phyloP scores from a whole-genome alignment of 2,888 invertebrate genomes.

The Troides oblongomaculatus region DNA sequence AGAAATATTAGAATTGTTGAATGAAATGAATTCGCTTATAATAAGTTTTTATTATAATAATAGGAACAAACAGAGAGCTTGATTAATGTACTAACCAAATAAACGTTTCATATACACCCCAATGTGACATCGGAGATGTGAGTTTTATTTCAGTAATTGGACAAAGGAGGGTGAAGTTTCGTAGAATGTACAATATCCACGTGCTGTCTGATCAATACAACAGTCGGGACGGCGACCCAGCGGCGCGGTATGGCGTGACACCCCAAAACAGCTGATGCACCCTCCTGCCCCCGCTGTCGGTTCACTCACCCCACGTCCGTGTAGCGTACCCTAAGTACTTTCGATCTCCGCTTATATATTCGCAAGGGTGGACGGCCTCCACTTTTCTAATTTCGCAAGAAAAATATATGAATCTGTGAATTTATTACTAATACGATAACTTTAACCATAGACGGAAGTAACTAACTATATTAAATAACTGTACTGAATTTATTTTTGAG shows the following conservation, averaged over 20 bases:
- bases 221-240: slow-evolving; percentile 76
- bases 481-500: too few species aligned
- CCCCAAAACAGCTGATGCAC: slow-evolving; percentile 77
- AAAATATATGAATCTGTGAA: slow-evolving; percentile 10
- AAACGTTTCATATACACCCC: not conserved
- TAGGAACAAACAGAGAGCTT: not conserved
- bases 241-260: slow-evolving; percentile 67
- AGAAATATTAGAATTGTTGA: too few species aligned
- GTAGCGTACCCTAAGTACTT: slow-evolving; percentile 46
- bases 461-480: too few species aligned
- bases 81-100: not conserved
- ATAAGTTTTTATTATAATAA: too few species aligned
- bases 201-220: slow-evolving; percentile 75
- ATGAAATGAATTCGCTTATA: too few species aligned
- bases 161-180: slow-evolving; percentile 39
- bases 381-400: slow-evolving; percentile 26
- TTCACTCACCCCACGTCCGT: slow-evolving; percentile 66
- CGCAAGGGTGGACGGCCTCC: slow-evolving; percentile 21
- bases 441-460: too few species aligned
- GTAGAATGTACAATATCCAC: slow-evolving; percentile 57
- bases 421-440: not conserved
- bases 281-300: slow-evolving; percentile 54
- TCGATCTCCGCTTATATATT: slow-evolving; percentile 49
- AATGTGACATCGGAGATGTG: slow-evolving; percentile 5
- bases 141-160: slow-evolving; percentile 27